Conservation (phyloP, 2,797 vertebrate genomes). For the Cirrhinus mrigala region DNA sequence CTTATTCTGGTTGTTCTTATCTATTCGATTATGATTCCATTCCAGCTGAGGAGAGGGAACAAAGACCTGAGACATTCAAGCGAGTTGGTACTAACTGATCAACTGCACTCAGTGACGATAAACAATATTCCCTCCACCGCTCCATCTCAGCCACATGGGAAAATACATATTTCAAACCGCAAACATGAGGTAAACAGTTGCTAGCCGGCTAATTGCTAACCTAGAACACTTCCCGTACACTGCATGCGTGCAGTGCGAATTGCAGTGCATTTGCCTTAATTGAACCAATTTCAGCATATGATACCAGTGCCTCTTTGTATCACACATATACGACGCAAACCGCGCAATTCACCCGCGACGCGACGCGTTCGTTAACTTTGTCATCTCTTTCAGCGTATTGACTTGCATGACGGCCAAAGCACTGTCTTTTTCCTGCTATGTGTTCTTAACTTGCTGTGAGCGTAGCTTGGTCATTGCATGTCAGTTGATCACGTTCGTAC, state of each 20-base stretch:
- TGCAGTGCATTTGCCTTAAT: conserved; percentile 57
- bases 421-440: conserved; percentile 45
- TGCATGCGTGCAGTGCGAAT: conserved; percentile 32
- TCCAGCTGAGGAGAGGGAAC: conserved; percentile 74
- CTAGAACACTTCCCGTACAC: background rate
- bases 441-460: conserved; percentile 29
- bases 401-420: conserved; percentile 46
- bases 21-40: conserved; percentile 78
- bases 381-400: conserved; percentile 17
- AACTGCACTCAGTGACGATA: conserved; percentile 69
- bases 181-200: background rate
- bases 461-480: conserved; percentile 62
- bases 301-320: conserved; percentile 56
- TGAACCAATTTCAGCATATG: conserved; percentile 42
- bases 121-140: conserved; percentile 59
- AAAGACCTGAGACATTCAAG: conserved; percentile 72
- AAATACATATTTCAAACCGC: background rate
- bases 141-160: background rate
- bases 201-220: background rate
- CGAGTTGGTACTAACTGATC: conserved; percentile 78
- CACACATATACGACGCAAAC: conserved; percentile 8
- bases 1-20: conserved; percentile 72
- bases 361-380: background rate
- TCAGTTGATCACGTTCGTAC: conserved; percentile 81
- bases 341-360: background rate